Percentiles rank a stretch among this genome's conserved stretches.
Evolutionary conservation across 2,113 vertebrate genomes (phyloP).

Genomic region (Mobula birostris): DNA sequence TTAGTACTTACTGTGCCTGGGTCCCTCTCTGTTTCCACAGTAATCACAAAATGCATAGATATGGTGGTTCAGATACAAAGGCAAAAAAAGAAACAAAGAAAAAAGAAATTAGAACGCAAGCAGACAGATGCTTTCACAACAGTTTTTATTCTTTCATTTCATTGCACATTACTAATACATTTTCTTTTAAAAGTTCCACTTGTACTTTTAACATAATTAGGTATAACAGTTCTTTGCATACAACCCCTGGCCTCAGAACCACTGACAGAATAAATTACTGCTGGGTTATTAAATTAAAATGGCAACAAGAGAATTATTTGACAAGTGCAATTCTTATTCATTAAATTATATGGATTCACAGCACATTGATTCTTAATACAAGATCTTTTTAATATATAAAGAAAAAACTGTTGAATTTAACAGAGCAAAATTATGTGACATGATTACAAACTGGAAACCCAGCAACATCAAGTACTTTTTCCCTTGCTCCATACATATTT

Average conservation of each 20-base stretch:
- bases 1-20: conserved; percentile 85
- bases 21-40: conserved; percentile 81
- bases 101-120: conserved; percentile 76
- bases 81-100: conserved; percentile 71
- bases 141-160: conserved; percentile 76
- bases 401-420: conserved; percentile 29
- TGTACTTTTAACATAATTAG: conserved; percentile 59
- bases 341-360: conserved; percentile 36
- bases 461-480: conserved; percentile 1
- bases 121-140: conserved; percentile 70
- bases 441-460: conserved; percentile 4
- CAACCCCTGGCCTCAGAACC: conserved; percentile 60
- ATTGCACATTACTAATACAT: conserved; percentile 80
- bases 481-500: not conserved
- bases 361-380: conserved; percentile 25
- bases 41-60: conserved; percentile 74
- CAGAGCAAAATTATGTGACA: conserved; percentile 23
- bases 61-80: conserved; percentile 72
- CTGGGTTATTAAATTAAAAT: conserved; percentile 51
- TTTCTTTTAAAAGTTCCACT: conserved; percentile 71
- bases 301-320: conserved; percentile 33
- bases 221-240: conserved; percentile 65
- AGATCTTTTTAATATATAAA: not conserved
- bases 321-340: conserved; percentile 59
- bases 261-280: conserved; percentile 71